phyloP scores from a whole-genome alignment of 2,113 vertebrate species.

The Corythoichthys haematopterus region DNA sequence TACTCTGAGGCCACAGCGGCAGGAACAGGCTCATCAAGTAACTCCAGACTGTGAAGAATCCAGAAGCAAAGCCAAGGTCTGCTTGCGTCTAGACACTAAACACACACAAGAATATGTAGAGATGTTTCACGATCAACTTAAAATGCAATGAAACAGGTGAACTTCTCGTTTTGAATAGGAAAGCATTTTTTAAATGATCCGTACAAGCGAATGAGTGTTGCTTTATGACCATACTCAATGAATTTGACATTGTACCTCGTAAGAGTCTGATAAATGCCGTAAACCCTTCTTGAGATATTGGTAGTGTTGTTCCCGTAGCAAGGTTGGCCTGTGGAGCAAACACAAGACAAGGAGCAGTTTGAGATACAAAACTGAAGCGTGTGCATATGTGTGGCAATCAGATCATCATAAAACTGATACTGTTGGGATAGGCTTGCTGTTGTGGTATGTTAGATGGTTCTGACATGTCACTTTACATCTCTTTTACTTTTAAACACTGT shows the following conservation, averaged over 20 bases:
- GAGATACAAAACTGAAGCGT: background rate
- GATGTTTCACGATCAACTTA: background rate
- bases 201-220: slow-evolving; percentile 6
- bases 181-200: slow-evolving; percentile 9
- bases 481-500: too few species aligned
- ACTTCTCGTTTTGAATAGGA: background rate
- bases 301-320: slow-evolving; percentile 89
- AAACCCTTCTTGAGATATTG: slow-evolving; percentile 94
- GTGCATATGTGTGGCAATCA: background rate
- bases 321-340: slow-evolving; percentile 72
- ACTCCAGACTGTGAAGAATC: slow-evolving; percentile 95
- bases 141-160: background rate
- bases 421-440: too few species aligned
- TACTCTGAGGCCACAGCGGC: slow-evolving; percentile 83
- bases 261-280: slow-evolving; percentile 86
- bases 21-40: slow-evolving; percentile 86
- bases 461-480: too few species aligned
- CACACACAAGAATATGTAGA: slow-evolving; percentile 18
- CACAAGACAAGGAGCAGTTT: background rate
- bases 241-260: slow-evolving; percentile 77
- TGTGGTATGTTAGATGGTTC: too few species aligned
- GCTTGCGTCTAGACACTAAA: slow-evolving; percentile 93
- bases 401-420: background rate
- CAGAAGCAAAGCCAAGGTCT: slow-evolving; percentile 98
- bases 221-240: background rate